These are phyloP conservation scores for Luperina nickerlii DNA, from an alignment of 2,888 invertebrate species.

Conservation along the genomic window DNA sequence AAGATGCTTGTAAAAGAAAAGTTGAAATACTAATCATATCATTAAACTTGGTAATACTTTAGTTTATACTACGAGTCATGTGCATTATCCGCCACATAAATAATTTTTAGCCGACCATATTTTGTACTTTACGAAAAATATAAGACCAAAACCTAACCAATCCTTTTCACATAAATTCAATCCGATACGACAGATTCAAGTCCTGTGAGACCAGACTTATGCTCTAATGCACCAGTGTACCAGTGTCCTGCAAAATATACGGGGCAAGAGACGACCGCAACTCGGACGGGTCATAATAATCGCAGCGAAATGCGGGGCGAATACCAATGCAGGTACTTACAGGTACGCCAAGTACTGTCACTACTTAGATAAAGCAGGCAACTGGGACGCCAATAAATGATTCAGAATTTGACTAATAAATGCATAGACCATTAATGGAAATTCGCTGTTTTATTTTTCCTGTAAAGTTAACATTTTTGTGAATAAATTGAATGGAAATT, in stretches of 20 bases:
- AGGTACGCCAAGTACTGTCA: conserved; percentile 56
- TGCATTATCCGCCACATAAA: not conserved
- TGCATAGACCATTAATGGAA: conserved; percentile 42
- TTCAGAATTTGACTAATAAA: conserved; percentile 68
- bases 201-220: conserved; percentile 45
- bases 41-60: not conserved
- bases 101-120: not conserved
- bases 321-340: conserved; percentile 45
- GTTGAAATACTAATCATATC: not conserved
- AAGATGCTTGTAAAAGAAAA: not conserved
- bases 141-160: conserved; percentile 8
- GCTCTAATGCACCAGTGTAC: conserved; percentile 52
- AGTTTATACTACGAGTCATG: not conserved
- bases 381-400: conserved; percentile 70
- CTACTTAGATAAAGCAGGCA: conserved; percentile 59
- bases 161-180: conserved; percentile 44
- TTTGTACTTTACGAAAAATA: not conserved
- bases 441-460: conserved; percentile 27
- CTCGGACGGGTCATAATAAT: conserved; percentile 57
- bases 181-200: conserved; percentile 29
- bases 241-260: conserved; percentile 63
- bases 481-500: conserved; percentile 5
- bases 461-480: conserved; percentile 5
- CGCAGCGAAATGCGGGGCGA: conserved; percentile 65
- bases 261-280: conserved; percentile 58